Evolutionary conservation across 2,113 vertebrate species (phyloP).

Genomic region (Phrynosoma platyrhinos): DNA sequence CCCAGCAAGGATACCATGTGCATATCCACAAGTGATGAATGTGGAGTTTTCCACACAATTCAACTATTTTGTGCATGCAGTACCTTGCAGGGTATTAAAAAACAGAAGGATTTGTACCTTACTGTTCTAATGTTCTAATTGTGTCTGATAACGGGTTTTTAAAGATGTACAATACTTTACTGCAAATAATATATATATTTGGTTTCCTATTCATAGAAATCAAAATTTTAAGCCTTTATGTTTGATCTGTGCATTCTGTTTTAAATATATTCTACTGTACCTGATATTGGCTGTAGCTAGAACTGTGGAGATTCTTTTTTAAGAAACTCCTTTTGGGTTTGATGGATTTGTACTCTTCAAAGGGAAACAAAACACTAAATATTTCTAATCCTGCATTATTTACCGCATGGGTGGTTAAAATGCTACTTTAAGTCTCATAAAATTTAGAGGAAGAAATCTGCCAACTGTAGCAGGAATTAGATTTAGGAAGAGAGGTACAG

Average conservation of each 20-base stretch:
- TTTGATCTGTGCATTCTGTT: constrained; percentile 42
- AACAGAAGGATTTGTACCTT: not conserved
- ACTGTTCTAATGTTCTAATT: not conserved
- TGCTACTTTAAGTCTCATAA: constrained; percentile 98
- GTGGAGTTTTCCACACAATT: not conserved
- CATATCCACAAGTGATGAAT: not conserved
- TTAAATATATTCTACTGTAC: constrained; percentile 73
- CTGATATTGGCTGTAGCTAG: constrained; percentile 74
- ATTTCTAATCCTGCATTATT: constrained; percentile 98
- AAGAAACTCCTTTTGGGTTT: constrained; percentile 79
- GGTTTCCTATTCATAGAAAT: constrained; percentile 42
- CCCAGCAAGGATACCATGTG: not conserved
- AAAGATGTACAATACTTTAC: not conserved
- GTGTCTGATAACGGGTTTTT: not conserved
- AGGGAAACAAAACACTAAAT: constrained; percentile 98
- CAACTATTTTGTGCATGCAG: not conserved
- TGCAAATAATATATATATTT: constrained; percentile 8
- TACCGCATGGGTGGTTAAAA: constrained; percentile 96
- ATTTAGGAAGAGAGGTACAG: constrained; percentile 95
- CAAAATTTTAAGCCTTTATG: constrained; percentile 39
- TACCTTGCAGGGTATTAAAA: not conserved
- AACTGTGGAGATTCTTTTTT: constrained; percentile 75
- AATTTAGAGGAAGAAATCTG: constrained; percentile 95
- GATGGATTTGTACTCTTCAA: constrained; percentile 91
- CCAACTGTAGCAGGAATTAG: constrained; percentile 91